These are phyloP conservation scores for Neofelis nebulosa DNA, from an alignment of 2,113 vertebrate genomes.

Conservation along the genomic window DNA sequence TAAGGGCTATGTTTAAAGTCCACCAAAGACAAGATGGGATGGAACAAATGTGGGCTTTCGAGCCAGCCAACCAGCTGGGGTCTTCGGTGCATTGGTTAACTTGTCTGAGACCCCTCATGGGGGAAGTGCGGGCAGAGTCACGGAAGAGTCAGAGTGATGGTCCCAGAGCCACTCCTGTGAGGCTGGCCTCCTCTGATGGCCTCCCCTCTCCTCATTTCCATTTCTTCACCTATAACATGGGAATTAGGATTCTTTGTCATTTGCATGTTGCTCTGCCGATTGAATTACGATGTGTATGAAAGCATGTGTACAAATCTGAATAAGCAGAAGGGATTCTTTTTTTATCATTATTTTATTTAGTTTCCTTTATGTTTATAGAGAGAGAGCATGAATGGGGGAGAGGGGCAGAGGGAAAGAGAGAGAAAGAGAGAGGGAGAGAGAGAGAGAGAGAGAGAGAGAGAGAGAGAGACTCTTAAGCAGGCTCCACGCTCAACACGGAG, in stretches of 20 bases:
- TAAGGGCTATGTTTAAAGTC: background rate
- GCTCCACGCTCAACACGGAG: too few species aligned
- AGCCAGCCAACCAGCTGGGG: background rate
- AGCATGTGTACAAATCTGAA: background rate
- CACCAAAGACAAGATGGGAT: background rate
- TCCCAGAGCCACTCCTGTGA: background rate
- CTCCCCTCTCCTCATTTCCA: background rate
- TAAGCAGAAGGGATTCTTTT: background rate
- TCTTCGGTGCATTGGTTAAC: background rate
- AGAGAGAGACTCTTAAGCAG: too few species aligned
- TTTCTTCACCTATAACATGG: background rate
- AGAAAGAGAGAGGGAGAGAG: too few species aligned
- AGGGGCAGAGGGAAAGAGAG: too few species aligned
- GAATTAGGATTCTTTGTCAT: background rate
- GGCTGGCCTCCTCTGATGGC: background rate
- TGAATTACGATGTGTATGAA: background rate
- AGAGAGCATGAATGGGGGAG: too few species aligned
- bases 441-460: too few species aligned
- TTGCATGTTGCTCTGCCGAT: background rate
- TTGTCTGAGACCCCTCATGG: background rate
- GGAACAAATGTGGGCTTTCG: background rate
- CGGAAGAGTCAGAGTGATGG: background rate
- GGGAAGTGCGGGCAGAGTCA: background rate
- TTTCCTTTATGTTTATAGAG: too few species aligned
- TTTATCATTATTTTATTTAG: too few species aligned